Evolutionary conservation across 2,888 invertebrate genomes (phyloP).

Genomic region (Apodemia hepburni): DNA sequence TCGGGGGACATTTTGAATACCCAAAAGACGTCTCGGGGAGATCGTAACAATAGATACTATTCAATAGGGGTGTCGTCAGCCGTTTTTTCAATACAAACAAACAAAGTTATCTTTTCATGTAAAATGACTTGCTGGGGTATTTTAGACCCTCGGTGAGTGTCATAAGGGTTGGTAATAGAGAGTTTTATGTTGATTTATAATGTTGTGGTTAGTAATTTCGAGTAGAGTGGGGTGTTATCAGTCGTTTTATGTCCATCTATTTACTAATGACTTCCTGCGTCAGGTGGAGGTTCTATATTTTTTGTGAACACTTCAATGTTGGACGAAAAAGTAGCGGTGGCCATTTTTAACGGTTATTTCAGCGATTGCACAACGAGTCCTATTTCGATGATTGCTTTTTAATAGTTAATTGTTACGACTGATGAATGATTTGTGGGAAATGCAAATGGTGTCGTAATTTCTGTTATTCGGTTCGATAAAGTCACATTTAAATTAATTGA

Average conservation of each 20-base stretch:
- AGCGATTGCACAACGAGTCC: not conserved
- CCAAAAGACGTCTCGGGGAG: constrained; percentile 49
- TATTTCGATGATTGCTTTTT: constrained; percentile 7
- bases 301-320: constrained; percentile 35
- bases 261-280: constrained; percentile 79
- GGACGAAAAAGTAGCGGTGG: constrained; percentile 27
- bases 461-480: constrained; percentile 16
- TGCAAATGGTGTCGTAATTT: constrained; percentile 16
- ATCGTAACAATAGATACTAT: constrained; percentile 62
- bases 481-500: not conserved
- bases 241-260: constrained; percentile 69
- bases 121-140: constrained; percentile 24
- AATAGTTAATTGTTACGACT: constrained; percentile 6
- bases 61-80: constrained; percentile 64
- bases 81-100: constrained; percentile 55
- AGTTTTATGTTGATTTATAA: constrained; percentile 14
- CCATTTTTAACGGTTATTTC: constrained; percentile 22
- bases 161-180: constrained; percentile 24
- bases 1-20: constrained; percentile 47
- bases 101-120: constrained; percentile 37
- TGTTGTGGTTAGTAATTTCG: constrained; percentile 54
- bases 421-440: constrained; percentile 4
- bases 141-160: constrained; percentile 25
- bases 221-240: constrained; percentile 71
- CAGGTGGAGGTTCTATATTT: constrained; percentile 67